Evolutionary conservation across 2,888 invertebrate genomes (phyloP).

Genomic region (Folsomia manolachei): DNA sequence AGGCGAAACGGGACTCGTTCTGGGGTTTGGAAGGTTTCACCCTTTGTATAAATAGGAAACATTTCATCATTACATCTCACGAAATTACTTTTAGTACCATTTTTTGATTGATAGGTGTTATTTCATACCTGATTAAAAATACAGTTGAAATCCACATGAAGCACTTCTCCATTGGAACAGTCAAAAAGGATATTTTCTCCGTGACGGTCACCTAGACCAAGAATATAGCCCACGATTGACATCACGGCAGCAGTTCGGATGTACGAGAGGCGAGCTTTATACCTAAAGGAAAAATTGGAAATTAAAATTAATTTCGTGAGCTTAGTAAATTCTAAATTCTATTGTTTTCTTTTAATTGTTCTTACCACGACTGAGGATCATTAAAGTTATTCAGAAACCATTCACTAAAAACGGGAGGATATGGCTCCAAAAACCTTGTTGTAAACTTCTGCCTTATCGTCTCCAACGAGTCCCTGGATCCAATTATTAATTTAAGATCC

Average conservation of each 20-base stretch:
- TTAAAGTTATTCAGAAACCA: slow-evolving; percentile 89
- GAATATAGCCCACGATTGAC: slow-evolving; percentile 92
- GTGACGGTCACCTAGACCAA: slow-evolving; percentile 93
- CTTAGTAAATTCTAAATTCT: too few species aligned
- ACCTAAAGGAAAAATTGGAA: slow-evolving; percentile 60
- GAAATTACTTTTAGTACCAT: neutral
- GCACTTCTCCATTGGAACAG: slow-evolving; percentile 83
- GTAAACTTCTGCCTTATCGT: slow-evolving; percentile 44
- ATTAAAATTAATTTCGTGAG: neutral
- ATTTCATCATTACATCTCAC: neutral
- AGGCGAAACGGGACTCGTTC: slow-evolving; percentile 88
- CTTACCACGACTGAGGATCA: slow-evolving; percentile 80
- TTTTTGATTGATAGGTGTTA: too few species aligned
- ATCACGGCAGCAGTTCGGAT: slow-evolving; percentile 93
- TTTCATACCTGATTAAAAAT: slow-evolving; percentile 91
- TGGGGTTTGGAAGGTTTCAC: slow-evolving; percentile 81
- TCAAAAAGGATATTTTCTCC: slow-evolving; percentile 92
- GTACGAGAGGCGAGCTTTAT: slow-evolving; percentile 84
- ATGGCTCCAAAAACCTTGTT: slow-evolving; percentile 65
- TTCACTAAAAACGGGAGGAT: slow-evolving; percentile 84
- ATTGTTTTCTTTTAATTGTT: too few species aligned
- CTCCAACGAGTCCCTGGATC: slow-evolving; percentile 13
- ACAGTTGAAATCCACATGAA: slow-evolving; percentile 98
- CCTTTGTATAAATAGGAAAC: slow-evolving; percentile 54
- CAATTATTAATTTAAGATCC: neutral